phyloP scores from a whole-genome alignment of 2,113 vertebrate species.

The Paradisaea rubra region DNA sequence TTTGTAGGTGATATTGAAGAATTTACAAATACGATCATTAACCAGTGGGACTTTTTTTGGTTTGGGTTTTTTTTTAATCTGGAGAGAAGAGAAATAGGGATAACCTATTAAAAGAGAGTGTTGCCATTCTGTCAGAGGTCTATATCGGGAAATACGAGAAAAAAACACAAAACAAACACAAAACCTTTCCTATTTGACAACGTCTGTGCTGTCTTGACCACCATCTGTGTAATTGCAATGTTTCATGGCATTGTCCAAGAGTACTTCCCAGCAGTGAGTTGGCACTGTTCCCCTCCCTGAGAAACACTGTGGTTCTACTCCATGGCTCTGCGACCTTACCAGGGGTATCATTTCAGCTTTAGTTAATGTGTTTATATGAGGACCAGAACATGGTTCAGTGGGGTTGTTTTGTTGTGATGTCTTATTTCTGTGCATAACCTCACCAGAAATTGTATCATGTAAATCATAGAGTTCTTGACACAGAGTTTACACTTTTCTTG shows the following conservation, averaged over 20 bases:
- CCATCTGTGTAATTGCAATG: not conserved
- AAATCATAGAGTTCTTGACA: not conserved
- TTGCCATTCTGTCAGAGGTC: not conserved
- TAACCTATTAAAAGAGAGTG: not conserved
- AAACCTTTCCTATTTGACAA: not conserved
- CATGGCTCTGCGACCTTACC: not conserved
- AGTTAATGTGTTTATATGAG: accelerated
- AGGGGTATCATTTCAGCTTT: not conserved
- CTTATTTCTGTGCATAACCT: not conserved
- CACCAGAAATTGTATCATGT: not conserved
- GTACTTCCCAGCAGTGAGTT: not conserved
- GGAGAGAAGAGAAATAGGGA: not conserved
- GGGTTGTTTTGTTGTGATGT: not conserved
- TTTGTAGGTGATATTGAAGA: not conserved
- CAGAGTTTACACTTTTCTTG: not conserved
- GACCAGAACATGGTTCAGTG: not conserved
- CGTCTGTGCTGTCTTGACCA: not conserved
- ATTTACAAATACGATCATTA: not conserved
- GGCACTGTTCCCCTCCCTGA: not conserved
- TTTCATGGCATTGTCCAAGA: not conserved
- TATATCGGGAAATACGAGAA: not conserved
- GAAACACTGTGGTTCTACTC: not conserved
- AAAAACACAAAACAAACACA: not conserved
- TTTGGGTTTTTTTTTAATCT: not conserved
- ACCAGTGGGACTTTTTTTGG: accelerated